Conservation (phyloP, 2,888 invertebrate species). For the Apodemia mormo region DNA sequence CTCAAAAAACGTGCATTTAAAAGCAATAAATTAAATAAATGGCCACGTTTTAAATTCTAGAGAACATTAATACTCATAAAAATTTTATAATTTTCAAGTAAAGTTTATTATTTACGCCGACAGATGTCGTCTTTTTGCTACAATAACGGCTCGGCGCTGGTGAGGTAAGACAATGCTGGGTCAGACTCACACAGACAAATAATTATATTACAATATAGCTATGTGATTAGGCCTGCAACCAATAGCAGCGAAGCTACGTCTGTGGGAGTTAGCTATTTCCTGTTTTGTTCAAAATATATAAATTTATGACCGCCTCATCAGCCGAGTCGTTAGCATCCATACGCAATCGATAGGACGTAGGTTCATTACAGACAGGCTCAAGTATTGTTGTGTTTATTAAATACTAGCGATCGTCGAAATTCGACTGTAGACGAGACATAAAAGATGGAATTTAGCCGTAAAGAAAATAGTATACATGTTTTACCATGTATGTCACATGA, state of each 20-base stretch:
- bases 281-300: too few relatives aligned
- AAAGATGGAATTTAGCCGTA: too few relatives aligned
- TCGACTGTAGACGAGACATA: too few relatives aligned
- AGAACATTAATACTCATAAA: constrained; percentile 13
- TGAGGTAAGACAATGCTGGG: constrained; percentile 46
- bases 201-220: constrained; percentile 23
- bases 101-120: constrained; percentile 25
- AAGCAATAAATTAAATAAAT: constrained; percentile 9
- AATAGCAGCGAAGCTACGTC: background rate
- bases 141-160: constrained; percentile 47
- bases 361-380: too few relatives aligned
- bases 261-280: background rate
- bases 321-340: too few relatives aligned
- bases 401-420: too few relatives aligned
- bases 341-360: too few relatives aligned
- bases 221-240: constrained; percentile 8
- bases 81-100: constrained; percentile 22
- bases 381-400: too few relatives aligned
- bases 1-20: background rate
- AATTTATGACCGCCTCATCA: background rate
- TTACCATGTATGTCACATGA: too few relatives aligned
- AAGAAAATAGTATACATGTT: too few relatives aligned
- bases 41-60: constrained; percentile 13
- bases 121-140: constrained; percentile 50
- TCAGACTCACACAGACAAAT: constrained; percentile 30